Conservation (phyloP, 2,888 invertebrate species). For the Drosophila cracens region DNA sequence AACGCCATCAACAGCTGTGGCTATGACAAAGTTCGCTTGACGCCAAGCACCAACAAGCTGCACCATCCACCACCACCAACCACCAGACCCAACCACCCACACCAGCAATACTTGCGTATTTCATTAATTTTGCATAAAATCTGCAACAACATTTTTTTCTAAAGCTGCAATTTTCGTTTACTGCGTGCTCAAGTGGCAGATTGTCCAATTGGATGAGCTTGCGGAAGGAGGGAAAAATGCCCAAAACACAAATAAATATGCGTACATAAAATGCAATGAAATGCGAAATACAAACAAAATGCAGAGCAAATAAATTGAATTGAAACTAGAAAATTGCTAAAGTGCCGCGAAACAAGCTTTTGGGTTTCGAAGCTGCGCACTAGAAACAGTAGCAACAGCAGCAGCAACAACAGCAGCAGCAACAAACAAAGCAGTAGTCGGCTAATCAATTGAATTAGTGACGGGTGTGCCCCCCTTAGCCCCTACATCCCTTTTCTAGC, state of each 20-base stretch:
- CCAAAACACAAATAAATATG: constrained; percentile 12
- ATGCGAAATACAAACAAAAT: constrained; percentile 20
- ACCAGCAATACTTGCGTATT: constrained; percentile 60
- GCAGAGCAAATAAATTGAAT: constrained; percentile 56
- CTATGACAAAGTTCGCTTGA: constrained; percentile 55
- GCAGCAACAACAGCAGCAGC: constrained; percentile 14
- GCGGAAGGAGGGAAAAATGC: neutral
- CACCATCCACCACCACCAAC: constrained; percentile 1
- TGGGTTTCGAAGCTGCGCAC: neutral
- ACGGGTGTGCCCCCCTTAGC: constrained; percentile 11
- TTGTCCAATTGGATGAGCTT: constrained; percentile 41
- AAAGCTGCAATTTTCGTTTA: constrained; percentile 49
- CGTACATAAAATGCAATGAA: constrained; percentile 6
- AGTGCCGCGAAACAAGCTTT: constrained; percentile 35
- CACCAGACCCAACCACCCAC: constrained; percentile 7
- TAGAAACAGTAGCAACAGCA: neutral
- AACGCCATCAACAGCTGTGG: constrained; percentile 66
- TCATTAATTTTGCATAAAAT: constrained; percentile 73
- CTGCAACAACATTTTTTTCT: constrained; percentile 34
- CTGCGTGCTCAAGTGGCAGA: constrained; percentile 72
- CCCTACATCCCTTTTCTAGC: neutral
- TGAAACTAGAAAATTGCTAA: constrained; percentile 46
- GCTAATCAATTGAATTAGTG: constrained; percentile 77
- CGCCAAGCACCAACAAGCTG: constrained; percentile 24
- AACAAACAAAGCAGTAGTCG: constrained; percentile 19